Percentiles rank a stretch among this genome's conserved stretches.
phyloP scores from a whole-genome alignment of 2,888 invertebrate species.

The Ormyrus rosae region DNA sequence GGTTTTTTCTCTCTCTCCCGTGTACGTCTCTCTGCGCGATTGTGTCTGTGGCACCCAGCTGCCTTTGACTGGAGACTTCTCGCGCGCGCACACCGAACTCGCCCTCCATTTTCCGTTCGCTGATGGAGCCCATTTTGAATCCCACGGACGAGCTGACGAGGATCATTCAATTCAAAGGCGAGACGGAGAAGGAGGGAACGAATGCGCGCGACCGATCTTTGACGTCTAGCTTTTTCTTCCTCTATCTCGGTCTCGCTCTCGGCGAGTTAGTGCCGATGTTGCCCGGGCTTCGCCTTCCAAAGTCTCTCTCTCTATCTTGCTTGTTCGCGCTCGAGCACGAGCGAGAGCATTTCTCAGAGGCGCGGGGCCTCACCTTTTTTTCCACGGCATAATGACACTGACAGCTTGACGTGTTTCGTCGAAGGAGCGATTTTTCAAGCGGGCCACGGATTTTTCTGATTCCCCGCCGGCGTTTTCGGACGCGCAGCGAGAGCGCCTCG shows the following conservation, averaged over 20 bases:
- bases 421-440: constrained; percentile 55
- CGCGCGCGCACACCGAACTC: constrained; percentile 2
- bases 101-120: constrained; percentile 65
- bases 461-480: constrained; percentile 28
- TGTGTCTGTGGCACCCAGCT: constrained; percentile 63
- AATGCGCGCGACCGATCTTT: constrained; percentile 47
- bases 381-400: constrained; percentile 51
- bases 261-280: not conserved
- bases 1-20: constrained; percentile 63
- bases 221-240: constrained; percentile 45
- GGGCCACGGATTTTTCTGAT: constrained; percentile 51
- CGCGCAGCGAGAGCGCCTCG: not conserved
- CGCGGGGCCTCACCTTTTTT: constrained; percentile 35
- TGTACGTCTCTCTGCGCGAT: constrained; percentile 44
- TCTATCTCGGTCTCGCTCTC: not conserved
- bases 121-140: constrained; percentile 66
- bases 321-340: not conserved
- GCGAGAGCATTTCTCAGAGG: constrained; percentile 47
- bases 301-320: not conserved
- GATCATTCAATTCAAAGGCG: constrained; percentile 62
- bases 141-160: constrained; percentile 63
- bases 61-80: constrained; percentile 53
- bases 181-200: not conserved
- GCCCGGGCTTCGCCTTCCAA: not conserved
- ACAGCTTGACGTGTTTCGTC: constrained; percentile 57